These are phyloP conservation scores for mouse (Mus musculus) DNA, from an alignment of 2,113 vertebrate species.

Conservation along the genomic window GRCm39 chr16:29995001-29995500, in stretches of 20 bases:
- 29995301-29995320: not conserved
- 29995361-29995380: not conserved
- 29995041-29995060: not conserved
- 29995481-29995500: too few relatives aligned
- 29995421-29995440: too few relatives aligned
- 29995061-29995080: not conserved
- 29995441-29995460: too few relatives aligned
- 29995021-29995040: too few relatives aligned
- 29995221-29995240: not conserved
- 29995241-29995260: not conserved
- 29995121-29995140: not conserved
- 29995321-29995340: not conserved
- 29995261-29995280: not conserved
- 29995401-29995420: not conserved
- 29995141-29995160: too few relatives aligned
- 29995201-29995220: not conserved
- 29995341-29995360: not conserved
- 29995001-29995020: too few relatives aligned
- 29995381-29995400: not conserved
- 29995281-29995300: not conserved
- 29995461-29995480: too few relatives aligned
- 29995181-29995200: not conserved
- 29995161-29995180: not conserved
- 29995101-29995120: not conserved
- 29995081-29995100: not conserved